Percentiles rank a stretch among this genome's conserved stretches.
Conservation (phyloP, 2,797 vertebrate species). For the Telmatherina bonti region DNA sequence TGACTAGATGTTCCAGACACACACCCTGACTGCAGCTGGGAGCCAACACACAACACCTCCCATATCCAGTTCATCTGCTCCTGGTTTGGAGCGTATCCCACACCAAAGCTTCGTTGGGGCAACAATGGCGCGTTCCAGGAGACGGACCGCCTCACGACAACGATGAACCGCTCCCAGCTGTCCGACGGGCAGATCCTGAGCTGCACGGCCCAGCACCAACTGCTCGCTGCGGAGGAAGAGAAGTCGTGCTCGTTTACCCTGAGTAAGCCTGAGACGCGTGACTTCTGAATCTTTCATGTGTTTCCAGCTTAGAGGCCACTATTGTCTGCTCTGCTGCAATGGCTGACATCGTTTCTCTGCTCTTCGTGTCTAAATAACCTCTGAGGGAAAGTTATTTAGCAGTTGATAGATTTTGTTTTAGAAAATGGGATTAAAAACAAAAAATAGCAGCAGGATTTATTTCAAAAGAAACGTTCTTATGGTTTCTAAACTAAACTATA, state of each 20-base stretch:
- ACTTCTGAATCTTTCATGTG: constrained; percentile 41
- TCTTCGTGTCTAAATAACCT: background rate
- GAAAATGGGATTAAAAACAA: background rate
- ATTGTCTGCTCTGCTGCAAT: background rate
- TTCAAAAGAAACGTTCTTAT: too few species aligned
- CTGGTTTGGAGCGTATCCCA: constrained; percentile 88
- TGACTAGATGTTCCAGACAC: constrained; percentile 81
- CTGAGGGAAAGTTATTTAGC: background rate
- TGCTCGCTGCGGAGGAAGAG: constrained; percentile 32
- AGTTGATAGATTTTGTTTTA: too few species aligned
- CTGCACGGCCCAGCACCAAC: constrained; percentile 81
- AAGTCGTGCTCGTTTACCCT: constrained; percentile 83
- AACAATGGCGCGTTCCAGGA: constrained; percentile 27
- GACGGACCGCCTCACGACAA: constrained; percentile 70
- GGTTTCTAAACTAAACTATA: too few species aligned
- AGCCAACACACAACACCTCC: constrained; percentile 9
- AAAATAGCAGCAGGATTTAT: background rate
- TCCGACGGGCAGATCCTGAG: constrained; percentile 79
- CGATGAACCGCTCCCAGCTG: constrained; percentile 82
- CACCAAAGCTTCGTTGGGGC: constrained; percentile 85
- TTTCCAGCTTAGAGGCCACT: constrained; percentile 39
- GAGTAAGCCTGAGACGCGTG: constrained; percentile 81
- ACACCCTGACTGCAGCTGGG: constrained; percentile 82
- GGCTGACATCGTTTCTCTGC: background rate
- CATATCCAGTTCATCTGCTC: constrained; percentile 84